Conservation (phyloP, 2,113 vertebrate species). For the Lanius collurio region DNA sequence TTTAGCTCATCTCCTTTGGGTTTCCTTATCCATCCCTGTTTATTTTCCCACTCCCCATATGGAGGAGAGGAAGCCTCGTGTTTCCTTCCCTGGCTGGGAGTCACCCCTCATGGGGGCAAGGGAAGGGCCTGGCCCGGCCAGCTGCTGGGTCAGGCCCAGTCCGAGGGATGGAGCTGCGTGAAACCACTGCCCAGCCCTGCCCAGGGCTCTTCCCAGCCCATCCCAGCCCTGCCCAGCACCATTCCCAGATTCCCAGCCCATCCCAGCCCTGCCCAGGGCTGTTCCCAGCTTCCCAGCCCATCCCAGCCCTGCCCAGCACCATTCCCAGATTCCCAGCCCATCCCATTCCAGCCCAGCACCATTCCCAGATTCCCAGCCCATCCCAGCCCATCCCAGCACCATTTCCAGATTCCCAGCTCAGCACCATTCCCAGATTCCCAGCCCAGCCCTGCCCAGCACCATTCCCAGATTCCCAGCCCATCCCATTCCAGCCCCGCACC, state of each 20-base stretch:
- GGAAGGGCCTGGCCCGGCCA: background rate
- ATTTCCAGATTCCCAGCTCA: background rate
- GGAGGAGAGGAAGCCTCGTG: background rate
- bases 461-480: background rate
- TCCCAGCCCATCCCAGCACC: background rate
- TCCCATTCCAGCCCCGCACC: background rate
- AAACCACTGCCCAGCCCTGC: background rate
- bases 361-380: no score
- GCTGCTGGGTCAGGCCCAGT: background rate
- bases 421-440: no score
- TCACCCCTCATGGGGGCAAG: fast-evolving
- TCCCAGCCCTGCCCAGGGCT: no score
- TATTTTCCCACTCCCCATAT: fast-evolving
- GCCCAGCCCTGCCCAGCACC: no score
- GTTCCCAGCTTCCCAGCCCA: background rate
- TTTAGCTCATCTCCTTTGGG: background rate
- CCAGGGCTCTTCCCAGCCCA: background rate
- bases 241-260: no score
- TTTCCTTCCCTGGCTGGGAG: background rate
- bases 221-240: no score
- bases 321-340: background rate
- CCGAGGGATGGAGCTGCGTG: background rate
- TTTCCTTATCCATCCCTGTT: background rate
- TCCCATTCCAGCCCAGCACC: no score
- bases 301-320: background rate